Evolutionary conservation across 2,797 vertebrate species (phyloP), one percentile per base, ranked within the genome.

Genomic region (Sardinella longiceps): DNA sequence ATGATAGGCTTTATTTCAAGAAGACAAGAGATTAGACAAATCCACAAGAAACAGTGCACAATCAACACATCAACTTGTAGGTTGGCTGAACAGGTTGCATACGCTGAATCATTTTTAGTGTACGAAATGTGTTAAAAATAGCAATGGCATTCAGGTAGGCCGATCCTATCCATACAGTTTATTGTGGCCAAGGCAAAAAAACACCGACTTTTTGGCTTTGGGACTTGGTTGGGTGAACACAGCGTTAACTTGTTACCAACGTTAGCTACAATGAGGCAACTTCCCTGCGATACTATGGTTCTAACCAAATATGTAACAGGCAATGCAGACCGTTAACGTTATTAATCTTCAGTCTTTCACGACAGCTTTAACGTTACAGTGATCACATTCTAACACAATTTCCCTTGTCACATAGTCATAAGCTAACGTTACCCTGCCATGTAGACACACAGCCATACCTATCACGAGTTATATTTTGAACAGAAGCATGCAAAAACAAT

Each of bases 401-500:
- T 74, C 14, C 33, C 30, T 74, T 33, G 18, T 14, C 63, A 12
- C 23, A 23, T 6, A 53, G 51, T 53, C 20, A 23, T 53, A 50
- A 3, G 48, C 12, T 50, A 53, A 10, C n/a, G 46, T 10, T 5
- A 48, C 5, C 46, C 60, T 33, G 30, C 30, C 66, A 18, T 60
- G 10, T 60, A 60, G 30, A 33, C 14, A 20, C 33, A 74, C 0
- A 3, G 43, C 7, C 7, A 43, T 43, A 43, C 7, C 46, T 9
- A 39, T 74, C 66, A 74, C 66, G 66, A 74, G 66, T 20, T 74
- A 14, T 33, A 74, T 74, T 74, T 23, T 18, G 33, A 39, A 33
- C 5, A 74, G 66, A 39, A 33, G 66, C 66, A 39, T 74, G 66
- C 66, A 39, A 33, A 74, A 74, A 74, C 15, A 74, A 74, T 74